Conservation (phyloP, 1,140 invertebrate species). For the Panulirus ornatus region DNA sequence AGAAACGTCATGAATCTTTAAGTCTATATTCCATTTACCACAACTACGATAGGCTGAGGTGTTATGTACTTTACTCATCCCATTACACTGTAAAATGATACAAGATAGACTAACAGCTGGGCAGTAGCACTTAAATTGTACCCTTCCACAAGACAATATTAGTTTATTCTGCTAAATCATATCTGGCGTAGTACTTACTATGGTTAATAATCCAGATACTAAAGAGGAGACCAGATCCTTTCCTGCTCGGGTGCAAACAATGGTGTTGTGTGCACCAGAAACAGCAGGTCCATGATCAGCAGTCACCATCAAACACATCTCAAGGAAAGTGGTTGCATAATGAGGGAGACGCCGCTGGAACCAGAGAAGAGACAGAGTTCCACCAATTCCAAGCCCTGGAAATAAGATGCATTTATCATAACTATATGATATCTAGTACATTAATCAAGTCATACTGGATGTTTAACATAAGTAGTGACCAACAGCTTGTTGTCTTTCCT, state of each 20-base stretch:
- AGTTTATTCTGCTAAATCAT: background rate
- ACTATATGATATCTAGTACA: background rate
- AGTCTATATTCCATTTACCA: too few relatives aligned
- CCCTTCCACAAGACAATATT: too few relatives aligned
- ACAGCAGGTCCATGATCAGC: slow-evolving; percentile 99
- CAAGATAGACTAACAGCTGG: too few relatives aligned
- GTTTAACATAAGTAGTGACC: too few relatives aligned
- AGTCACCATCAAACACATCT: slow-evolving; percentile 99
- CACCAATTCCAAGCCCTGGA: slow-evolving; percentile 92
- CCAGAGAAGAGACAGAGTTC: slow-evolving; percentile 98
- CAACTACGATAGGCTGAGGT: too few relatives aligned
- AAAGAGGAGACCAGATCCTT: slow-evolving; percentile 98
- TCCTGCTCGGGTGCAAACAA: slow-evolving; percentile 98
- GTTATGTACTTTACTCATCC: too few relatives aligned
- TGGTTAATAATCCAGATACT: slow-evolving; percentile 97
- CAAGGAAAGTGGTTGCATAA: slow-evolving; percentile 98
- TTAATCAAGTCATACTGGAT: too few relatives aligned
- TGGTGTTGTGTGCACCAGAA: slow-evolving; percentile 99
- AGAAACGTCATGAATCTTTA: too few relatives aligned
- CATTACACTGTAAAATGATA: too few relatives aligned
- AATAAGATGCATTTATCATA: slow-evolving; percentile 75
- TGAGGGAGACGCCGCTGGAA: slow-evolving; percentile 97
- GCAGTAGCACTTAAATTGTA: too few relatives aligned
- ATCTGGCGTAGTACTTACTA: slow-evolving; percentile 84
- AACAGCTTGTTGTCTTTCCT: too few relatives aligned